Evolutionary conservation across 2,113 vertebrate genomes (phyloP).

Genomic region (Hemicordylus capensis): DNA sequence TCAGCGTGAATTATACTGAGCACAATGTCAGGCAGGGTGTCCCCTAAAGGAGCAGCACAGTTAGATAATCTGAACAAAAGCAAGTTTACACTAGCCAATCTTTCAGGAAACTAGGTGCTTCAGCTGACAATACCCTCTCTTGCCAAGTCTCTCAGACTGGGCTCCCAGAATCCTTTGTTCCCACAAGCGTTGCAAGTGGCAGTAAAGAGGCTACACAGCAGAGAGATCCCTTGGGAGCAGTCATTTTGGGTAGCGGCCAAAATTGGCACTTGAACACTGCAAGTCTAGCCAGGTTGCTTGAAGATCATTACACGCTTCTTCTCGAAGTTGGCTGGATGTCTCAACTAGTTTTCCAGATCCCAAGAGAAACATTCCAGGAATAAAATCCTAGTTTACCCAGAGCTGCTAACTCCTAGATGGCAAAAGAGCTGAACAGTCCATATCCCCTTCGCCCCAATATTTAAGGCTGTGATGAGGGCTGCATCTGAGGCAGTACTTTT

Average conservation of each 20-base stretch:
- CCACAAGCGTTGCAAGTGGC: background rate
- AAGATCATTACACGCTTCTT: background rate
- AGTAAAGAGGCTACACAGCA: too few species aligned
- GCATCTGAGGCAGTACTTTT: background rate
- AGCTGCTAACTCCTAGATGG: background rate
- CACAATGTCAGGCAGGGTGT: background rate
- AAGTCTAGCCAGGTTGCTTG: background rate
- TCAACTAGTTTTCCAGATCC: background rate
- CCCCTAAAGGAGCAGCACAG: background rate
- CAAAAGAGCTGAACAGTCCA: fast-evolving
- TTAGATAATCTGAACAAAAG: background rate
- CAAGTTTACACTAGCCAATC: background rate
- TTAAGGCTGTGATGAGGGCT: background rate
- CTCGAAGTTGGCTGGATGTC: background rate
- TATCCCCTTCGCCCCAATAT: fast-evolving
- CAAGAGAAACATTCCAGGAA: background rate
- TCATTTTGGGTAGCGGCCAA: fast-evolving
- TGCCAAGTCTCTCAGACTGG: background rate
- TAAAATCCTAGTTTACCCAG: fast-evolving
- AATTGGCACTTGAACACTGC: too few species aligned
- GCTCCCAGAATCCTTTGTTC: background rate
- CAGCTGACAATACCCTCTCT: background rate
- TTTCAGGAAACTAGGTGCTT: background rate
- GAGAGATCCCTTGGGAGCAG: background rate
- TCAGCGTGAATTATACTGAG: background rate